These are phyloP conservation scores for Ranitomeya imitator DNA, from an alignment of 2,113 vertebrate genomes.

Conservation along the genomic window DNA sequence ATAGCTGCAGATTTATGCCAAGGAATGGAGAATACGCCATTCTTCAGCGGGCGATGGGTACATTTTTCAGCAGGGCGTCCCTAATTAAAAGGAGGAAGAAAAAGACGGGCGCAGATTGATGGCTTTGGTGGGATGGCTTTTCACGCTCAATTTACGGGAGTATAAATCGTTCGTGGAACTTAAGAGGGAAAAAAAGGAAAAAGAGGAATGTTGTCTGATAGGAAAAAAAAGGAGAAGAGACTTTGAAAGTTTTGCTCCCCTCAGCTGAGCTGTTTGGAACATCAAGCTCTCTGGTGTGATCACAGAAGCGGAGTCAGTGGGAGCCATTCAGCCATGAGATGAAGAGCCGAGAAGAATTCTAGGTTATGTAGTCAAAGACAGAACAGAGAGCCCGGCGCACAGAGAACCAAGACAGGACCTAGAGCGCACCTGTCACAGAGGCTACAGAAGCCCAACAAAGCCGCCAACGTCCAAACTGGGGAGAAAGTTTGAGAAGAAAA, in stretches of 20 bases:
- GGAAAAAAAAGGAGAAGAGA: background rate
- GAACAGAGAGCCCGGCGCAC: background rate
- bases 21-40: conserved; percentile 69
- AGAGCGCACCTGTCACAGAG: conserved; percentile 2
- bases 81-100: conserved; percentile 74
- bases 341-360: conserved; percentile 19
- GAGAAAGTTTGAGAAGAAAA: background rate
- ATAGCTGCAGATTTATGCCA: conserved; percentile 72
- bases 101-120: conserved; percentile 70
- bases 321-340: conserved; percentile 38
- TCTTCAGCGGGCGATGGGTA: conserved; percentile 69
- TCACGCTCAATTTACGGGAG: conserved; percentile 71
- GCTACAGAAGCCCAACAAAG: conserved; percentile 7
- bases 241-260: conserved; percentile 23
- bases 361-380: background rate
- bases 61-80: conserved; percentile 73
- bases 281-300: conserved; percentile 43
- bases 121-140: conserved; percentile 67
- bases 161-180: conserved; percentile 69
- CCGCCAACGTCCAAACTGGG: background rate
- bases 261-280: conserved; percentile 26
- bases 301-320: conserved; percentile 44
- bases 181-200: conserved; percentile 52
- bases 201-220: conserved; percentile 22
- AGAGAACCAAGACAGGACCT: background rate